phyloP scores from a whole-genome alignment of 92 coral and sea anemone genomes.

The Hydrozoanthus gracilis region DNA sequence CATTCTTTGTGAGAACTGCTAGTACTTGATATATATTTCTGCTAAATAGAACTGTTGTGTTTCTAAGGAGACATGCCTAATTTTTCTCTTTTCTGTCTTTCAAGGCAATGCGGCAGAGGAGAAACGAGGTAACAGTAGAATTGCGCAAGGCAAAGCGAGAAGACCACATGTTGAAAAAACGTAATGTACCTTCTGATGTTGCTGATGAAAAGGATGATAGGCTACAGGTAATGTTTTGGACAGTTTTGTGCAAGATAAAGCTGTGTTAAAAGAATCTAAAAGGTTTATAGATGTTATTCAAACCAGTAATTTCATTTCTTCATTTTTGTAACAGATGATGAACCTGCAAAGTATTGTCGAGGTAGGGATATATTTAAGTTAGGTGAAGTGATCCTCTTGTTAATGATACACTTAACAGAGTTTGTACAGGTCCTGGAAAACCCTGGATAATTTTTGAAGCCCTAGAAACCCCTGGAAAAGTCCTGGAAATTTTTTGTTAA shows the following conservation, averaged over 20 bases:
- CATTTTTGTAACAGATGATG: conserved; percentile 61
- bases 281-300: background rate
- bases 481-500: too few relatives aligned
- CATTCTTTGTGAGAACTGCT: too few relatives aligned
- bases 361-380: conserved; percentile 58
- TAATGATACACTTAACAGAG: background rate
- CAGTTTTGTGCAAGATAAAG: background rate
- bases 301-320: background rate
- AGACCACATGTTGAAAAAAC: conserved; percentile 89
- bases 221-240: conserved; percentile 68
- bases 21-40: too few relatives aligned
- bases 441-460: too few relatives aligned
- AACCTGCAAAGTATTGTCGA: conserved; percentile 84
- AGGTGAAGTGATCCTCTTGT: background rate
- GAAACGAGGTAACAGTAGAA: conserved; percentile 99
- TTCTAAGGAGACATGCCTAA: background rate
- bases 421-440: too few relatives aligned
- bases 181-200: conserved; percentile 94
- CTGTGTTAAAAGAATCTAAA: background rate
- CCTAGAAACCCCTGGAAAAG: too few relatives aligned
- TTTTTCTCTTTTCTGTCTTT: background rate
- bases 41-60: background rate
- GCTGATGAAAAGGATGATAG: conserved; percentile 96
- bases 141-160: conserved; percentile 96
- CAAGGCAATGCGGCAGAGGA: conserved; percentile 90